A percentile compares a stretch with the other conserved stretches of the same genome.
Evolutionary conservation across 2,797 vertebrate genomes (phyloP).

Genomic region (Pachyuromys duprasi): DNA sequence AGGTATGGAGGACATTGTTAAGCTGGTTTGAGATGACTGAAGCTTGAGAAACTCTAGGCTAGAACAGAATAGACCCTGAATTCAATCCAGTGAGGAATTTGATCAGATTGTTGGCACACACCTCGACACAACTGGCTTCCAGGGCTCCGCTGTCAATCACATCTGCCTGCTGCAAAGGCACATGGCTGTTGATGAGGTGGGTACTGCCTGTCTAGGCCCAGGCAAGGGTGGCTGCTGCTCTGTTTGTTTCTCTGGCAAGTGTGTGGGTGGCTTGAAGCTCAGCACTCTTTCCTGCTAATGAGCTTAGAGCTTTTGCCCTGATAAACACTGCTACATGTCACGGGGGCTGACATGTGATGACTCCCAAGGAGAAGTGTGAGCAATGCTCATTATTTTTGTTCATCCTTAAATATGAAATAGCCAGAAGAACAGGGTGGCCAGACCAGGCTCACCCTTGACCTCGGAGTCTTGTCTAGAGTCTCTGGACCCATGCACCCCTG

Average conservation of each 20-base stretch:
- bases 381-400: conserved; percentile 58
- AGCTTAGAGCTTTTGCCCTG: conserved; percentile 70
- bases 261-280: conserved; percentile 57
- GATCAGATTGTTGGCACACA: neutral
- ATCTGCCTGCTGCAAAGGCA: neutral
- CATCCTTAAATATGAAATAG: conserved; percentile 43
- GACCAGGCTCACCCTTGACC: neutral
- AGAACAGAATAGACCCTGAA: conserved; percentile 5
- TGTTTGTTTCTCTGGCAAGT: conserved; percentile 61
- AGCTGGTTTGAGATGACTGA: conserved; percentile 23
- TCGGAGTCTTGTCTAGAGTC: conserved; percentile 2
- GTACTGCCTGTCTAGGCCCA: neutral
- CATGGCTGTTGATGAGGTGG: neutral
- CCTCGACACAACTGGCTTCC: neutral
- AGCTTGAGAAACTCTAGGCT: conserved; percentile 43
- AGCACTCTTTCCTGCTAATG: conserved; percentile 59
- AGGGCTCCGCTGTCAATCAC: neutral
- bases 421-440: neutral
- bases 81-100: conserved; percentile 16
- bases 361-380: conserved; percentile 53
- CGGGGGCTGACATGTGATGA: conserved; percentile 61
- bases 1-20: neutral
- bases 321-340: conserved; percentile 62
- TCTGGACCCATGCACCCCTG: neutral
- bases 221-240: neutral